phyloP scores from a whole-genome alignment of 2,113 vertebrate genomes.

The Perognathus longimembris region DNA sequence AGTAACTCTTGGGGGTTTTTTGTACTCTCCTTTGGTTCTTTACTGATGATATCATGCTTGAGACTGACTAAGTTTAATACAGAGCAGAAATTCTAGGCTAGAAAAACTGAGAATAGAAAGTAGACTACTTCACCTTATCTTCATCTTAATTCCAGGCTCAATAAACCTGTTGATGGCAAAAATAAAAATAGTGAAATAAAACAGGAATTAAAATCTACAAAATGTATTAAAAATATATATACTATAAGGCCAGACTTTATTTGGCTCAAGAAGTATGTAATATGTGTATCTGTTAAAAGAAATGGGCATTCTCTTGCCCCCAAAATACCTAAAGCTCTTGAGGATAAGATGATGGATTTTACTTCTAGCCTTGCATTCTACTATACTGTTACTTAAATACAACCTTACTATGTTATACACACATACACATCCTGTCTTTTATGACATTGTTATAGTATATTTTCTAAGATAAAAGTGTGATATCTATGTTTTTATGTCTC shows the following conservation, averaged over 20 bases:
- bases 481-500: background rate
- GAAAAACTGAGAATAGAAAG: background rate
- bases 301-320: background rate
- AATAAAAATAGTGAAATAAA: background rate
- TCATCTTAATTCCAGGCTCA: background rate
- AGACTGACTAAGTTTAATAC: background rate
- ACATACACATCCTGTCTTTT: background rate
- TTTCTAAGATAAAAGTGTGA: background rate
- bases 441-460: background rate
- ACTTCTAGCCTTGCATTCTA: background rate
- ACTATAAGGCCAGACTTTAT: background rate
- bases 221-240: background rate
- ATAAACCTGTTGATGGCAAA: background rate
- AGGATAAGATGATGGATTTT: background rate
- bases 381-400: background rate
- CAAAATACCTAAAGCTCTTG: background rate
- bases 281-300: too few relatives aligned
- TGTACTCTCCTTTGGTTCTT: background rate
- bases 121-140: background rate
- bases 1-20: background rate
- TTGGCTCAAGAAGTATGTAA: background rate
- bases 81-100: constrained; percentile 18
- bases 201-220: background rate
- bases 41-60: background rate
- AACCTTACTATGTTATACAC: background rate